Percentiles rank a stretch among this genome's conserved stretches.
Evolutionary conservation across 2,113 vertebrate species (phyloP).

Genomic region (Serinus canaria): DNA sequence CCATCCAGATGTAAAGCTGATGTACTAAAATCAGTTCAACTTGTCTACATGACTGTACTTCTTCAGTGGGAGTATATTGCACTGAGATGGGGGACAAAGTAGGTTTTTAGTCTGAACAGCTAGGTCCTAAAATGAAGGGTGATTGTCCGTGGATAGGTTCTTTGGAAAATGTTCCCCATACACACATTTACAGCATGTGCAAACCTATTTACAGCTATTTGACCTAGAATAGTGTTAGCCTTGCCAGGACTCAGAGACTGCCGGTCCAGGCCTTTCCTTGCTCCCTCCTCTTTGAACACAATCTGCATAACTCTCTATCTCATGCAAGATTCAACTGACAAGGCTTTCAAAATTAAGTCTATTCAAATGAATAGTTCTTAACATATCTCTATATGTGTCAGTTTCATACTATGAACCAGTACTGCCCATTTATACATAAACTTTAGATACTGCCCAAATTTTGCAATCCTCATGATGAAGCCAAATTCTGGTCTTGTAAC

Average conservation of each 20-base stretch:
- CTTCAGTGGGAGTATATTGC: neutral
- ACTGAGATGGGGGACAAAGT: neutral
- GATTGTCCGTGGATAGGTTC: neutral
- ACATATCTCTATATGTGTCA: too few relatives aligned
- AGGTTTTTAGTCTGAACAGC: neutral
- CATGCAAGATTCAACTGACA: neutral
- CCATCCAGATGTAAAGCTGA: neutral
- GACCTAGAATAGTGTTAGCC: neutral
- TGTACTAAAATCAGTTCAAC: neutral
- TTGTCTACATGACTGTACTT: neutral
- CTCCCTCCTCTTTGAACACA: neutral
- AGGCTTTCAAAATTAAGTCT: neutral
- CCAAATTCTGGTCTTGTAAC: neutral
- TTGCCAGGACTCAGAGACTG: neutral
- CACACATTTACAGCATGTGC: accelerated
- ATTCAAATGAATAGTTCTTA: neutral
- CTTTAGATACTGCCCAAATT: neutral
- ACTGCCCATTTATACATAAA: neutral
- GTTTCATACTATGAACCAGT: neutral
- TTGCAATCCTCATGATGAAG: neutral
- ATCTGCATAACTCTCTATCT: neutral
- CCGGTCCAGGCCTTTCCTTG: neutral
- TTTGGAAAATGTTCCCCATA: neutral
- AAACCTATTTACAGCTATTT: neutral
- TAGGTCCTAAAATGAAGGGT: neutral